Conservation (phyloP, 2,888 invertebrate genomes). For the Melinaea menophilus region DNA sequence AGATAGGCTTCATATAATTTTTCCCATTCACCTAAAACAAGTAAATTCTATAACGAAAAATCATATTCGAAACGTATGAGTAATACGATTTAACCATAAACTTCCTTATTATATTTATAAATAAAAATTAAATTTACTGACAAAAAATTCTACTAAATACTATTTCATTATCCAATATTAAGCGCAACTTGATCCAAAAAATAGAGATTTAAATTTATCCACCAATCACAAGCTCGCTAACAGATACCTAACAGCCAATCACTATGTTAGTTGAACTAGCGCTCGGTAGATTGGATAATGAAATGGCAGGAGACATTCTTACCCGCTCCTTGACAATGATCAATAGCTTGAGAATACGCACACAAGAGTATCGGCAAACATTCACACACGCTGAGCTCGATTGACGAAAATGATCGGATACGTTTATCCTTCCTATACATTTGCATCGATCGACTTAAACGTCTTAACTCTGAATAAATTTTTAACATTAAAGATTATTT, state of each 20-base stretch:
- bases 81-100: too few relatives aligned
- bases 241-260: too few relatives aligned
- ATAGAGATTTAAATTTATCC: too few relatives aligned
- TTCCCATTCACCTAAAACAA: constrained; percentile 56
- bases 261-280: too few relatives aligned
- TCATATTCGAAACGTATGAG: too few relatives aligned
- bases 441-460: constrained; percentile 20
- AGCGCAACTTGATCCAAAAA: too few relatives aligned
- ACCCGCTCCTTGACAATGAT: constrained; percentile 80
- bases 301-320: constrained; percentile 24
- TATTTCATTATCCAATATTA: too few relatives aligned
- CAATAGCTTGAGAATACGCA: constrained; percentile 77
- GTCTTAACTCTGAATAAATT: constrained; percentile 13
- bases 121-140: too few relatives aligned
- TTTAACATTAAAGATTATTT: constrained; percentile 5
- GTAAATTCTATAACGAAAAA: background rate
- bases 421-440: constrained; percentile 19
- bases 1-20: constrained; percentile 75
- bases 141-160: too few relatives aligned
- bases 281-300: too few relatives aligned
- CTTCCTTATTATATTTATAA: too few relatives aligned
- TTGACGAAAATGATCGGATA: constrained; percentile 50
- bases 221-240: too few relatives aligned
- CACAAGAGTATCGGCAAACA: constrained; percentile 76
- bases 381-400: constrained; percentile 77